A percentile compares a stretch with the other conserved stretches of the same genome.
These are phyloP conservation scores for Amblyjoppa proteus DNA, from an alignment of 2,888 invertebrate genomes.

Conservation along the genomic window DNA sequence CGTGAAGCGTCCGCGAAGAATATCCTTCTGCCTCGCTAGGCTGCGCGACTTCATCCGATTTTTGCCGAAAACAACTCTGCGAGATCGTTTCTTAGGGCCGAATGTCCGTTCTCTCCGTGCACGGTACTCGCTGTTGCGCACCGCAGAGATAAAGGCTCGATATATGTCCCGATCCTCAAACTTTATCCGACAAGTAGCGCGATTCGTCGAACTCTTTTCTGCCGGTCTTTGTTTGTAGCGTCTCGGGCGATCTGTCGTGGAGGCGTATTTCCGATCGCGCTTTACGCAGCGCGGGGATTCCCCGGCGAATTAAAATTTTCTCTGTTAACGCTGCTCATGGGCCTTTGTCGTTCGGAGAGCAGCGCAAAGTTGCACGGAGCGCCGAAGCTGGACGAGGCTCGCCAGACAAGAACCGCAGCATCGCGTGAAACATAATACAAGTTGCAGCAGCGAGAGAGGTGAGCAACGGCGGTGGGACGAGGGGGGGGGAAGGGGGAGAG, in stretches of 20 bases:
- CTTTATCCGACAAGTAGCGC: too few species aligned
- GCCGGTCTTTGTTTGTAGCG: too few species aligned
- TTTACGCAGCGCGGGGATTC: not conserved
- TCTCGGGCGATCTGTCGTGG: too few species aligned
- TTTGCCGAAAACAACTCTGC: conserved; percentile 34
- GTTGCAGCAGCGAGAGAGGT: conserved; percentile 79
- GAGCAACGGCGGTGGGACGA: conserved; percentile 50
- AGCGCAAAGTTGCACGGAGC: conserved; percentile 68
- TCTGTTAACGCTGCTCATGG: not conserved
- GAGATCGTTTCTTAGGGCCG: not conserved
- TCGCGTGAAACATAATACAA: conserved; percentile 84
- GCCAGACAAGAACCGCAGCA: conserved; percentile 83
- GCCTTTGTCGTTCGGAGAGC: conserved; percentile 16
- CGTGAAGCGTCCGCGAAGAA: not conserved
- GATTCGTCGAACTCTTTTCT: too few species aligned
- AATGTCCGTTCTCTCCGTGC: not conserved
- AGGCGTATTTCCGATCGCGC: too few species aligned
- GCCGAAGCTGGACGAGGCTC: conserved; percentile 53
- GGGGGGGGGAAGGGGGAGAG: conserved; percentile 70
- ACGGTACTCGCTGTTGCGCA: not conserved
- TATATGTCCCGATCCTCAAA: too few species aligned
- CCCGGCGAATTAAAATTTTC: not conserved
- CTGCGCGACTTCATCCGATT: conserved; percentile 39
- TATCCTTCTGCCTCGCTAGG: conserved; percentile 21
- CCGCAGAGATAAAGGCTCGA: not conserved